Percentiles rank a stretch among this genome's conserved stretches.
Evolutionary conservation across 2,113 vertebrate species (phyloP).

Genomic region (Ictalurus punctatus): DNA sequence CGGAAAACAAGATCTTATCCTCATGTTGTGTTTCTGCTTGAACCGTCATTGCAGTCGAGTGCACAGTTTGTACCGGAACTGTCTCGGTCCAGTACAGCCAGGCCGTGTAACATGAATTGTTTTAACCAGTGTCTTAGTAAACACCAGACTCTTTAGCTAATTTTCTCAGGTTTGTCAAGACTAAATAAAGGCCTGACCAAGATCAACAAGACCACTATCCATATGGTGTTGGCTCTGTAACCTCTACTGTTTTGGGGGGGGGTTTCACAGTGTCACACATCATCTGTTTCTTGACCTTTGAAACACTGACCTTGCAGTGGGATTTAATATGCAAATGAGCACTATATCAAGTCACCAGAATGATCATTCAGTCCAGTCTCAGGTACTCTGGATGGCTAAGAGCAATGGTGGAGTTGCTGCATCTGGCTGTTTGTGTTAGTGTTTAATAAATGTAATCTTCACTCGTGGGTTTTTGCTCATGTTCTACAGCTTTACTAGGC

Average conservation of each 20-base stretch:
- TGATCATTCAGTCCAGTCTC: background rate
- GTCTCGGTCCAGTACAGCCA: background rate
- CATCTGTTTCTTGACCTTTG: background rate
- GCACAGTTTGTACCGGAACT: background rate
- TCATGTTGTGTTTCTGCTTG: background rate
- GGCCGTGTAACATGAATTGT: background rate
- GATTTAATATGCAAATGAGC: background rate
- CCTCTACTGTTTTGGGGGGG: conserved; percentile 10
- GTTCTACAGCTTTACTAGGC: background rate
- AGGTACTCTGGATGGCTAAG: background rate
- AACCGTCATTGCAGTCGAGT: background rate
- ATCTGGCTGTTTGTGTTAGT: background rate
- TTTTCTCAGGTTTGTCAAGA: conserved; percentile 52
- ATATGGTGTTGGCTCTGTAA: conserved; percentile 57
- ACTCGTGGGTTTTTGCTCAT: background rate
- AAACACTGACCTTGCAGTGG: background rate
- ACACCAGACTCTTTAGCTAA: conserved; percentile 38
- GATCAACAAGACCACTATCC: conserved; percentile 48
- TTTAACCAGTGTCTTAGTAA: conserved; percentile 28
- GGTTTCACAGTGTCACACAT: background rate
- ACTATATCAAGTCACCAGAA: background rate
- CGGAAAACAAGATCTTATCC: background rate
- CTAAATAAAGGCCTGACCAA: conserved; percentile 57
- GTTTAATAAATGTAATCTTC: background rate
- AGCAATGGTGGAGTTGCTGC: background rate